Evolutionary conservation across 2,888 invertebrate species (phyloP), one percentile per base, ranked within the genome.

Genomic region (Aphidoletes aphidimyza): DNA sequence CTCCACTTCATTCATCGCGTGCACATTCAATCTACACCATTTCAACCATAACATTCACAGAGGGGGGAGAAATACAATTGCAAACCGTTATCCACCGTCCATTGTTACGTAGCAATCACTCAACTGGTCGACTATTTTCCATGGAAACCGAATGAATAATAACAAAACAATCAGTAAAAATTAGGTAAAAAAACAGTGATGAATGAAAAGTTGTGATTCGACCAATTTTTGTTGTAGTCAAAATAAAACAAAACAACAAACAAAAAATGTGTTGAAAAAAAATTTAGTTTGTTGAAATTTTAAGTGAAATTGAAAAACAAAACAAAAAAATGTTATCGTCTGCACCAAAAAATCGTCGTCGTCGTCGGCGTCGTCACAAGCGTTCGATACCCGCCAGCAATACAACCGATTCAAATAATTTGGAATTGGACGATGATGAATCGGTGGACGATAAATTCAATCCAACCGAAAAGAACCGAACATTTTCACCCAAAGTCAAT

Each of bases 401-500:
- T 37, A n/a, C 81, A n/a, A 22, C 26, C 5, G 37, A 36, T 37
- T 37, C 37, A 11, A 81, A 81, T 37, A 37, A 37, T 11, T n/a
- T 81, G 11, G 37, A 37, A 19, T 36, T 37, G 2, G 37, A 81
- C n/a, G 81, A 81, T 3, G 36, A 37, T n/a, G 36, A 36, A 11
- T 36, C 37, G 1, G 69, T 36, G 2, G 36, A 69, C n/a, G 81
- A 81, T 37, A 37, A 81, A 37, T 3, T 37, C 37, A n/a, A 37
- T 5, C 0, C n/a, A 0, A 81, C 11, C 11, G 37, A 81, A 6
- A 81, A 81, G n/a, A 11, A 37, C 11, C 1, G n/a, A n/a, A 81
- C 42, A 9, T 83, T 39, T 45, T 83, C 42, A 14, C 84, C 81
- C 22, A 85, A 84, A 84, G 69, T 86, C n/a, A 86, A 85, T 85